phyloP scores from a whole-genome alignment of 2,888 invertebrate species.

The Cheilosia vernalis region DNA sequence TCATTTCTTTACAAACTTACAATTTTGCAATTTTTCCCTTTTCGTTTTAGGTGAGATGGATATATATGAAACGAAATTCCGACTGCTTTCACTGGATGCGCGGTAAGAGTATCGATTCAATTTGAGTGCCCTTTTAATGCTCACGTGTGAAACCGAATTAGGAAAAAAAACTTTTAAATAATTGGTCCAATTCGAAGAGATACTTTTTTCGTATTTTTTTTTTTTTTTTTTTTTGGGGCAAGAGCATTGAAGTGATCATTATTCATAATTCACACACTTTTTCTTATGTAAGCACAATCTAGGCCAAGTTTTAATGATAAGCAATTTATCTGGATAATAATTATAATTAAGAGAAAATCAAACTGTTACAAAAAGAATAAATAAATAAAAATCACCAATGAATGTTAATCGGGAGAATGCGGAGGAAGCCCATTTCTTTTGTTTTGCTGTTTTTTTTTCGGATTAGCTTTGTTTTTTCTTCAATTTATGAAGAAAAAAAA shows the following conservation, averaged over 20 bases:
- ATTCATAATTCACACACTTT: not conserved
- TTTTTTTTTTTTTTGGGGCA: not conserved
- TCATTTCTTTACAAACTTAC: not conserved
- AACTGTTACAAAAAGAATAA: not conserved
- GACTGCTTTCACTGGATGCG: not conserved
- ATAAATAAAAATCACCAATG: not conserved
- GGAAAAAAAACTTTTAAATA: conserved; percentile 10
- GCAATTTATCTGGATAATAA: not conserved
- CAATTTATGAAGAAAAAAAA: no score
- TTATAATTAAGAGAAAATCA: not conserved
- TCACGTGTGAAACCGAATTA: conserved; percentile 23
- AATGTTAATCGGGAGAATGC: conserved; percentile 20
- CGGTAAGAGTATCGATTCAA: conserved; percentile 16
- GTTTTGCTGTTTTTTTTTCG: not conserved
- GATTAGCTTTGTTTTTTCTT: not conserved
- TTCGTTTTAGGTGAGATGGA: conserved; percentile 21
- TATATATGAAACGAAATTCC: not conserved
- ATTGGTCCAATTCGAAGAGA: conserved; percentile 38
- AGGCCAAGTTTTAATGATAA: not conserved
- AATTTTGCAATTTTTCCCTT: not conserved
- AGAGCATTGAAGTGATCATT: conserved; percentile 4
- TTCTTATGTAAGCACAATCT: not conserved
- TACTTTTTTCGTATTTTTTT: not conserved
- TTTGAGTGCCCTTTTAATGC: not conserved
- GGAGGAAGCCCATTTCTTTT: not conserved